Evolutionary conservation across 1,140 invertebrate genomes (phyloP), one percentile per base, ranked within the genome.

Genomic region (Wasmannia auropunctata): DNA sequence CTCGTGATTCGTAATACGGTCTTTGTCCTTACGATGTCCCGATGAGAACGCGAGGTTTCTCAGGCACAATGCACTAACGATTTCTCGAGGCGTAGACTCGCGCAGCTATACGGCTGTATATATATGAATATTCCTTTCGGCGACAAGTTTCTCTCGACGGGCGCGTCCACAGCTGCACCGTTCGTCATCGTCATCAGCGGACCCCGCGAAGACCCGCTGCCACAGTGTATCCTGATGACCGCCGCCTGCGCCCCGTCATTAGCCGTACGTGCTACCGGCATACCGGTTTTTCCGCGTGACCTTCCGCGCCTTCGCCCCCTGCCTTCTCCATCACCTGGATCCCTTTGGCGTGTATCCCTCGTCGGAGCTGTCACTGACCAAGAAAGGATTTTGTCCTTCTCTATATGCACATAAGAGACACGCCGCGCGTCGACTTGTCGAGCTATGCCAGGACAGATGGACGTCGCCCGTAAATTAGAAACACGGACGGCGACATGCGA

Each of bases 171-270:
- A 77, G 46, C 67, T 31, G 81, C 28, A 90, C 84, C 84, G 90
- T 91, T 91, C 86, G 90, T 91, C 90, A 89, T 91, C 90, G 90
- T 91, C 90, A 89, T 62, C 40, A 72, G 46, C 40, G 76, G 46
- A 40, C 75, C 34, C 28, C 79, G n/a, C n/a, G 84, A 89, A 40
- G 84, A 84, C 72, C 43, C 60, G 84, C 75, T 67, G 75, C 76
- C 43, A 69, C 31, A 58, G 86, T 54, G 58, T 79, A 79, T 83
- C 89, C 80, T 83, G 87, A 87, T 67, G 85, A 85, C 80, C 74
- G 60, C 31, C 40, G 86, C 56, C n/a, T 54, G 81, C 56, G 81
- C 58, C 63, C 65, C 79, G 86, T 91, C 88, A 89, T 91, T 91
- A 91, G 80, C 63, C 83, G 81, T 77, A 87, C 86, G 70, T 62